phyloP scores from a whole-genome alignment of 2,888 invertebrate species.

The Oasisia sp. region DNA sequence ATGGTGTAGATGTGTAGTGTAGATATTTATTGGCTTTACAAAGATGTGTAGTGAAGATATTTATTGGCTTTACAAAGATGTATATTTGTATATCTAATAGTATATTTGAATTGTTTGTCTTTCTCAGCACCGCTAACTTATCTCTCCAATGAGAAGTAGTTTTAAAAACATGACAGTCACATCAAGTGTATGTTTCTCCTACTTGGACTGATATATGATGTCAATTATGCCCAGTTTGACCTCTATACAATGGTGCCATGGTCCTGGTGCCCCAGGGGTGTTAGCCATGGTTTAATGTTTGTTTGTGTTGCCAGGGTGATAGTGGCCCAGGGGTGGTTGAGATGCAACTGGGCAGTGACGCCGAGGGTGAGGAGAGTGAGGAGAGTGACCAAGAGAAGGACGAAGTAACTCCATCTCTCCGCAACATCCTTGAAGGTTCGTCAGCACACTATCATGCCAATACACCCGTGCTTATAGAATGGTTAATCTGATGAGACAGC shows the following conservation, averaged over 20 bases:
- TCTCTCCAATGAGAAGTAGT: too few species aligned
- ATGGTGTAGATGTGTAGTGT: conserved; percentile 7
- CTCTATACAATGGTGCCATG: not conserved
- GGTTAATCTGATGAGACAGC: not conserved
- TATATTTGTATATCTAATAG: not conserved
- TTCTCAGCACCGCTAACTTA: not conserved
- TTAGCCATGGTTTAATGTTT: conserved; percentile 39
- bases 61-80: not conserved
- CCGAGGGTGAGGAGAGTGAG: conserved; percentile 58
- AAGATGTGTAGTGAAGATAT: not conserved
- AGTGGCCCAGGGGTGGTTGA: conserved; percentile 34
- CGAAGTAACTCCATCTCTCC: conserved; percentile 69
- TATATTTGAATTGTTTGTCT: not conserved
- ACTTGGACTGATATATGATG: too few species aligned
- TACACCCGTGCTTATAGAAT: not conserved
- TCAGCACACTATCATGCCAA: not conserved
- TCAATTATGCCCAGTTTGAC: too few species aligned
- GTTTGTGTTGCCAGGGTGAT: not conserved
- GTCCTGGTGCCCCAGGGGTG: not conserved
- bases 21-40: not conserved
- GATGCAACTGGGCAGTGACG: conserved; percentile 67
- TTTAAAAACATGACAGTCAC: too few species aligned
- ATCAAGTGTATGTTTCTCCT: too few species aligned
- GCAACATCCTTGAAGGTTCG: conserved; percentile 81
- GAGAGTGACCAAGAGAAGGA: conserved; percentile 64